Evolutionary conservation across 2,113 vertebrate species (phyloP), one percentile per base, ranked within the genome.

Genomic region (Sylvia atricapilla): DNA sequence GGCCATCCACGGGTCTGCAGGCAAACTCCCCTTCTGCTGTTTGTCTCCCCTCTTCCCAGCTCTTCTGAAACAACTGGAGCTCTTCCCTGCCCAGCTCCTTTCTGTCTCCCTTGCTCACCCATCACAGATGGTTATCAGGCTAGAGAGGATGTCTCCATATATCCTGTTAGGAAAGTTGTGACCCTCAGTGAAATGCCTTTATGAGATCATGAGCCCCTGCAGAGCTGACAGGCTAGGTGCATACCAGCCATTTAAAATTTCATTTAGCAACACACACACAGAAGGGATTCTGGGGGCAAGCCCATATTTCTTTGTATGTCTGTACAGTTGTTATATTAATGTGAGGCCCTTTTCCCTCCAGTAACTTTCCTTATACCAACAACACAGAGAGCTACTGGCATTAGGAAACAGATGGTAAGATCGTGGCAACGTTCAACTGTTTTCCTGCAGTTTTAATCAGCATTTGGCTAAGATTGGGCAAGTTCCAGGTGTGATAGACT

Each of bases 111-210:
- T 66, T 27, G 11, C 15, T 55, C 16, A 31, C 11, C 27, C 56
- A 20, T 19, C 5, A 1, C 33, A 49, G 62, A 5, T 22, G 11
- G 37, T 60, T 49, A 41, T 16, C 41, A 72, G 44, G 53, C 41
- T 56, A 10, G 7, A 75, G 63, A 68, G 28, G 22, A 25, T 31
- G 15, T n/a, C 63, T 73, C 49, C 11, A 8, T 21, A 10, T 4
- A 59, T 10, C 44, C 44, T 33, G 1, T 39, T 21, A 17, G 0
- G 1, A 37, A 17, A 35, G 37, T 3, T 2, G 4, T 33, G 37
- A 81, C 30, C 35, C 23, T 73, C 6, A 15, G 13, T 49, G 20
- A 43, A 64, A 58, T 24, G 35, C 25, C 18, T 72, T 56, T 19
- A 3, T 5, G 31, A 70, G 31, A 11, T n/a, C 2, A 8, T 0